Base-by-base conservation (phyloP, 2,888 invertebrate genomes). In the Drosophila nigricruria region DNA sequence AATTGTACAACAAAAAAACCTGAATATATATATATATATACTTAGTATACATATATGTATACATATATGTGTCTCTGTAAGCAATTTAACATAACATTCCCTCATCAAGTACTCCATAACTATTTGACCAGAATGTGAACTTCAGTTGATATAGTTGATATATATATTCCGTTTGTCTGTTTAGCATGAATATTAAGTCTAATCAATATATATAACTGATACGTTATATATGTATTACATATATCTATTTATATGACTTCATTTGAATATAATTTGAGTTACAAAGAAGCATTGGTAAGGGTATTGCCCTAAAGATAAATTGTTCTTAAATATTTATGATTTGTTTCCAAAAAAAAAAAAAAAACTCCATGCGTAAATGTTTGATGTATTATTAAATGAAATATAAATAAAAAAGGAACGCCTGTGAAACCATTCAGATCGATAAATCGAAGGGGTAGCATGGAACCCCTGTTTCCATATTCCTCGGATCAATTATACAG, bases 401-500 rank as follows among this genome's bases (percentile, higher is more conserved):
- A 70, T 43, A 64, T 47, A 52, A 80, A 67, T 40, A 61, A 47
- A 62, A 91, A 91, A 93, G 93, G 93, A 91, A 92, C 93, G 87
- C 93, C 93, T 84, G 92, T 92, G 80, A 93, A 93, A 92, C 93
- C 93, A 88, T 90, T 93, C 88, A 92, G 93, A 90, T 92, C 93
- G 80, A 93, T 93, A 89, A 93, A 92, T 88, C 92, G 92, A 82
- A 92, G 93, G 89, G 93, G 93, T 91, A 93, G 91, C 90, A 92
- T 93, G 92, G 92, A 92, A 82, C 92, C 92, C 86, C 91, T 91
- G 88, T 92, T 92, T 89, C 91, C 93, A 85, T 93, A 92, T 92
- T 87, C 92, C 85, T 91, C 92, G 90, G 93, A 93, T 91, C 93
- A 93, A 89, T 93, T 93, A 81, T 93, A 93, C 92, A 93, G 93